These are phyloP conservation scores for Caenorhabditis afra DNA, from an alignment of 2,888 invertebrate genomes.

Conservation along the genomic window DNA sequence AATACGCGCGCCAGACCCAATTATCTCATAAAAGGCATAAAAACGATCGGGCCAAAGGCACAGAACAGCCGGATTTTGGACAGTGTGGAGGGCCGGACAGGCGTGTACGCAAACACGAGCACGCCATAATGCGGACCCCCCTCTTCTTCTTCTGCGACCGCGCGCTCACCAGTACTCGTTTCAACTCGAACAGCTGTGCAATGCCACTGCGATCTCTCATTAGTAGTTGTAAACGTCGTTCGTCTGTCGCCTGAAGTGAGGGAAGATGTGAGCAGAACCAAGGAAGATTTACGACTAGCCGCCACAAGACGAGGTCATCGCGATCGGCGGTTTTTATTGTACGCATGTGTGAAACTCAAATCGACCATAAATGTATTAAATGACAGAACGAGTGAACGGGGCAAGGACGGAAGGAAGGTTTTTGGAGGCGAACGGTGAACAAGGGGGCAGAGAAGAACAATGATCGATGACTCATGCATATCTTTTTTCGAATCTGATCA, in stretches of 20 bases:
- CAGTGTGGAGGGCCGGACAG: conserved; percentile 4
- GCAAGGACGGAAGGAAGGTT: conserved; percentile 4
- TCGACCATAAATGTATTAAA: conserved; percentile 19
- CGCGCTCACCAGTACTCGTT: conserved; percentile 39
- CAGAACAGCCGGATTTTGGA: conserved; percentile 4
- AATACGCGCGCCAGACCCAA: conserved; percentile 3
- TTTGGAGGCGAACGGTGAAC: background rate
- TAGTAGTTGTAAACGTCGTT: conserved; percentile 19
- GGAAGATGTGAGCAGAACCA: background rate
- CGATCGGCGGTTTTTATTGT: conserved; percentile 6
- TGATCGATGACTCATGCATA: conserved; percentile 3
- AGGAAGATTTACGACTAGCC: conserved; percentile 22
- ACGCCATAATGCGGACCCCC: conserved; percentile 33
- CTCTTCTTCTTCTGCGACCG: background rate
- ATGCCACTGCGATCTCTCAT: conserved; percentile 52
- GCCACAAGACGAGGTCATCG: conserved; percentile 11
- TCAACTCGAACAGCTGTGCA: conserved; percentile 53
- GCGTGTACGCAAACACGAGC: conserved; percentile 40
- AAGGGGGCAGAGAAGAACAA: background rate
- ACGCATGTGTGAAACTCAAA: conserved; percentile 10
- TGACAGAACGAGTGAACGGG: background rate
- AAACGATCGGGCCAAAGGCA: background rate
- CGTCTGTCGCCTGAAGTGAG: conserved; percentile 42
- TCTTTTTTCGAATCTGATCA: conserved; percentile 3
- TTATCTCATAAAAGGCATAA: conserved; percentile 26